Base-by-base conservation (phyloP, 2,888 invertebrate genomes). In the Aleiodes alternator region DNA sequence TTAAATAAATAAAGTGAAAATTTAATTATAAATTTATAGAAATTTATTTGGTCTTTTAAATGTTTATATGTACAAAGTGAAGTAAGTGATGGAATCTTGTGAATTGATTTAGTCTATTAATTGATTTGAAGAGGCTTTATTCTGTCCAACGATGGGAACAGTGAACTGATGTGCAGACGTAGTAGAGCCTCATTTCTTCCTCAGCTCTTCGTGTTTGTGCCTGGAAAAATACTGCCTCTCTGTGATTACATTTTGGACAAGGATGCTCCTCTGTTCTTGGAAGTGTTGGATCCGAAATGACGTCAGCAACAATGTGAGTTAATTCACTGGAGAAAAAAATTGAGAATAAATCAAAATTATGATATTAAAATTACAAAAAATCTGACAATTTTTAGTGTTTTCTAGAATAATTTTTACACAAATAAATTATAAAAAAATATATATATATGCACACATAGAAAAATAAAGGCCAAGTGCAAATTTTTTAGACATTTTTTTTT, bases 201-300 rank as follows among this genome's bases (percentile, higher is more conserved):
- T 99, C 99, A 86, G 98, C 98, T 83, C 98, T 93, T 79, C 97
- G 92, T 0, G 98, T 98, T 89, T 98, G 98, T 0, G 99, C 98
- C 92, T 98, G 97, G 91, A 99, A 99, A 91, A 99, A 99, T 6
- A 99, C 99, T 0, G 99, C 98, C 89, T 99, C 98, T 78, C 96
- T 93, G 89, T 98, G 96, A 79, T 94, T 94, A 90, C 99, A 99
- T 88, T 97, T 96, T 0, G 99, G 98, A 89, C 99, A 99, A 75
- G 97, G 96, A 90, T 99, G 99, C 85, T 99, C 98, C 89, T 98
- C 98, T 0, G 99, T 99, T 80, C 98, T 93, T 0, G 99, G 99
- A 78, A 99, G 90, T 0, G 99, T 99, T 4, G 99, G 99, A 88
- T 99, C 99, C 61, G 98, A 97, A 79, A 98, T 97, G 0, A 99